Evolutionary conservation across 2,888 invertebrate species (phyloP).

Genomic region (Nowickia ferox): DNA sequence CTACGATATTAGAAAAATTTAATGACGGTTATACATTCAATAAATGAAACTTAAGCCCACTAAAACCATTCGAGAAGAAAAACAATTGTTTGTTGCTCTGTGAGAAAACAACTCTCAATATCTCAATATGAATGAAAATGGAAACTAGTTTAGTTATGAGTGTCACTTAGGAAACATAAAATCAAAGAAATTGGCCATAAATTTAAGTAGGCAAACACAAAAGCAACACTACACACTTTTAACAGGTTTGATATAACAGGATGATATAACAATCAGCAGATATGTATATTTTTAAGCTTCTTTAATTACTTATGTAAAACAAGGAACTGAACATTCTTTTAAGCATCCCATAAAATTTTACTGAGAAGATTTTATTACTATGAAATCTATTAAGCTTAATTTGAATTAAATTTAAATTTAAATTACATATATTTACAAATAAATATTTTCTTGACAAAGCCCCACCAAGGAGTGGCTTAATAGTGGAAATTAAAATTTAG

Average conservation of each 20-base stretch:
- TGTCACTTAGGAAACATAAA: conserved; percentile 43
- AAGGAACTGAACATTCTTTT: not conserved
- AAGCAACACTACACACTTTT: not conserved
- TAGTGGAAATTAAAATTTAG: too few species aligned
- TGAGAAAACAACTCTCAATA: not conserved
- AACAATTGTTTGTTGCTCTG: conserved; percentile 7
- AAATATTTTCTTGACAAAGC: too few species aligned
- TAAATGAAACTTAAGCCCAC: conserved; percentile 8
- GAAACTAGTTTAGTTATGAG: conserved; percentile 45
- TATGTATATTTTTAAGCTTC: not conserved
- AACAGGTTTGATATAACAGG: conserved; percentile 36
- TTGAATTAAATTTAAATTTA: too few species aligned
- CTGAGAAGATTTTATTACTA: not conserved
- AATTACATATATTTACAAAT: too few species aligned
- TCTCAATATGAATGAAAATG: not conserved
- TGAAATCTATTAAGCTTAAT: too few species aligned
- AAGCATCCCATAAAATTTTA: not conserved
- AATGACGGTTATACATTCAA: conserved; percentile 2
- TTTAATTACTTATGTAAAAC: not conserved
- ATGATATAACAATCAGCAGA: not conserved
- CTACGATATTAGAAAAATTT: conserved; percentile 8
- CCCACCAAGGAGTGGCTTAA: too few species aligned
- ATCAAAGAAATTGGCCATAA: conserved; percentile 40
- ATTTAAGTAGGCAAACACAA: conserved; percentile 7
- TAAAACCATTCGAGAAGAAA: conserved; percentile 14